Conservation (phyloP, 1,140 invertebrate species). For the Nylanderia fulva region DNA sequence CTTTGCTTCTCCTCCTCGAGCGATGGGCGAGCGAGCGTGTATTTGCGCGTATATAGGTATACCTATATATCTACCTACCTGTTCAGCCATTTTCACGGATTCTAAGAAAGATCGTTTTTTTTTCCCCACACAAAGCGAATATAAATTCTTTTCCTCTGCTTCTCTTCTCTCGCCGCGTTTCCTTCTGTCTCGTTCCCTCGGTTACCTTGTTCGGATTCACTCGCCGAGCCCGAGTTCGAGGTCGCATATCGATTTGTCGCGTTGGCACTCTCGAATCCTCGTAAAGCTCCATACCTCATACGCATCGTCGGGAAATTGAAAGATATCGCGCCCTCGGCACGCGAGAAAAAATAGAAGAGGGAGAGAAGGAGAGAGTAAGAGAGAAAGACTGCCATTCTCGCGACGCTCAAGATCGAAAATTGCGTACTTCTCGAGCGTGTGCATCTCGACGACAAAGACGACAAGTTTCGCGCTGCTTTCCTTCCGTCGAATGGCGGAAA, state of each 20-base stretch:
- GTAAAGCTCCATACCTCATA: constrained; percentile 78
- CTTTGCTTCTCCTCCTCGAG: constrained; percentile 1
- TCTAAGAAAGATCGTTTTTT: constrained; percentile 38
- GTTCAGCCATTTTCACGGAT: constrained; percentile 56
- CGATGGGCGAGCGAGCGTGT: not conserved
- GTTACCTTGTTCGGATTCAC: constrained; percentile 63
- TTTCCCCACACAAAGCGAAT: constrained; percentile 15
- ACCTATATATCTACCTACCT: constrained; percentile 16
- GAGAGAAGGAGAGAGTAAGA: not conserved
- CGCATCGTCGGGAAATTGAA: constrained; percentile 79
- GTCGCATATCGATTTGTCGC: constrained; percentile 81
- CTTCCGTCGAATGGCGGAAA: constrained; percentile 23
- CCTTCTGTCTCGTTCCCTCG: constrained; percentile 27
- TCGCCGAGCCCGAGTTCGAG: constrained; percentile 67
- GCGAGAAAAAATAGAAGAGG: not conserved
- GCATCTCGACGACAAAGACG: constrained; percentile 15
- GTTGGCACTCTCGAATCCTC: constrained; percentile 79
- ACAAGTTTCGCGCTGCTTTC: constrained; percentile 13
- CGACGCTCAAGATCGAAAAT: constrained; percentile 50
- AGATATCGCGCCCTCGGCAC: constrained; percentile 68
- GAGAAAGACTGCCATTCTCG: constrained; percentile 12
- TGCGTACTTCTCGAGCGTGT: constrained; percentile 2
- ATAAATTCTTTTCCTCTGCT: constrained; percentile 15
- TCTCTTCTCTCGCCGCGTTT: not conserved
- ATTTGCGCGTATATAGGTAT: constrained; percentile 47